Base-by-base conservation (phyloP, 2,113 vertebrate species). In the Oryctolagus cuniculus region DNA sequence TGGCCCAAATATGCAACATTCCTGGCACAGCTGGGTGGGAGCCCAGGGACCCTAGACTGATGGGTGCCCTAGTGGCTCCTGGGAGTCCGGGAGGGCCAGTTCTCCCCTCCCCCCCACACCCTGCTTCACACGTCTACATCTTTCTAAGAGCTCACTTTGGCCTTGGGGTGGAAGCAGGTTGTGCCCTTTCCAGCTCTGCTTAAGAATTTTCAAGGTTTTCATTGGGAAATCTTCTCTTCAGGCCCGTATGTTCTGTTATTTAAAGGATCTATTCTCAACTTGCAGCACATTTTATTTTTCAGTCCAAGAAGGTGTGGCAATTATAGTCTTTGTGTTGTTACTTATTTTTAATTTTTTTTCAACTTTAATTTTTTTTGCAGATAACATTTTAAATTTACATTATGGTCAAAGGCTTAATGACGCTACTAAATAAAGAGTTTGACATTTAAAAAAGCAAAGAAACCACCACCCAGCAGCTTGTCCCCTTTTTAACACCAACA, bases 261-360 rank as follows among this genome's bases (percentile, higher is more conserved):
- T 73, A 74, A 85, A 94, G 31, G 29, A 24, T 67, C n/a, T 86
- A 1, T 92, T 73, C 9, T 88, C 63, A 93, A 89, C 38, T 34
- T 91, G 74, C 22, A 73, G 31, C 77, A 67, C 72, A 29, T 87
- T 95, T 90, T 82, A 86, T 93, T 95, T 96, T 90, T 63, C 74
- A 94, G 82, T 88, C 49, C 91, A 83, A 85, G 34, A 89, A 86
- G 67, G 24, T 89, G 16, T 84, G 75, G 70, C 53, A 87, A 15
- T 91, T 86, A 72, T 51, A 96, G 75, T 22, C 21, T 89, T 91
- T 83, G 67, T 81, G 25, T 12, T 51, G 22, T 38, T 70, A 38
- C 82, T 92, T 58, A 58, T 19, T 58, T 19, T 58, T 58, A 58
- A 21, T 58, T 17, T 58, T 58, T 58, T 58, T 58, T 58, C 55